A percentile compares a stretch with the other conserved stretches of the same genome.
Evolutionary conservation across 2,888 invertebrate genomes (phyloP).

Genomic region (Galerucella calmariensis): DNA sequence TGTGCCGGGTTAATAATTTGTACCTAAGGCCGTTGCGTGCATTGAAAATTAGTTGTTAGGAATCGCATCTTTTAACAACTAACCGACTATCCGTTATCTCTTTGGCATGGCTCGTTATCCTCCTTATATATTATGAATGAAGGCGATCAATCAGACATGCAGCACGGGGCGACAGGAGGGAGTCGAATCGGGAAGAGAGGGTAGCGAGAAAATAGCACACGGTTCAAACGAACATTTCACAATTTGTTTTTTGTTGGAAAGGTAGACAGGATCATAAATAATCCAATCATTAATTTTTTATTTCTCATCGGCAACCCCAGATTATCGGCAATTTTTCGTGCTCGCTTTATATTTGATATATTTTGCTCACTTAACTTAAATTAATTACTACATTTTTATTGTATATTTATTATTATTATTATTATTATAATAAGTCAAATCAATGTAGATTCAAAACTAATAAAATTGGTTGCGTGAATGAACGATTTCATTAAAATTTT

Average conservation of each 20-base stretch:
- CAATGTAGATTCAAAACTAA: too few species aligned
- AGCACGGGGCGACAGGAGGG: slow-evolving; percentile 12
- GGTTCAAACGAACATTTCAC: slow-evolving; percentile 32
- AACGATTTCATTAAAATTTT: too few species aligned
- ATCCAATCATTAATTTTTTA: slow-evolving; percentile 40
- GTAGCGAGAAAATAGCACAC: slow-evolving; percentile 31
- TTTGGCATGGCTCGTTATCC: background rate
- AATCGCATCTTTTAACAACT: background rate
- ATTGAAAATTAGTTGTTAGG: background rate
- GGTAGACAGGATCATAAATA: slow-evolving; percentile 39
- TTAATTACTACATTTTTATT: too few species aligned
- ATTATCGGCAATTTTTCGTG: slow-evolving; percentile 38
- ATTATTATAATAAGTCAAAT: too few species aligned
- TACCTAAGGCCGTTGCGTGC: background rate
- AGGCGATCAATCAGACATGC: slow-evolving; percentile 28
- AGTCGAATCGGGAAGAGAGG: slow-evolving; percentile 9
- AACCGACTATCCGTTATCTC: background rate
- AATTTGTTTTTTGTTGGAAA: slow-evolving; percentile 40
- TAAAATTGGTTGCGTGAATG: too few species aligned
- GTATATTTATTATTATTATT: too few species aligned
- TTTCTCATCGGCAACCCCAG: slow-evolving; percentile 38
- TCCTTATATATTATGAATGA: slow-evolving; percentile 30
- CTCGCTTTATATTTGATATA: slow-evolving; percentile 15
- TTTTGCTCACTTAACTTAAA: background rate
- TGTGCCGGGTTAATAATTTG: too few species aligned